A percentile compares a stretch with the other conserved stretches of the same genome.
These are phyloP conservation scores for Sapajus apella DNA, from an alignment of 2,113 vertebrate genomes.

Conservation along the genomic window DNA sequence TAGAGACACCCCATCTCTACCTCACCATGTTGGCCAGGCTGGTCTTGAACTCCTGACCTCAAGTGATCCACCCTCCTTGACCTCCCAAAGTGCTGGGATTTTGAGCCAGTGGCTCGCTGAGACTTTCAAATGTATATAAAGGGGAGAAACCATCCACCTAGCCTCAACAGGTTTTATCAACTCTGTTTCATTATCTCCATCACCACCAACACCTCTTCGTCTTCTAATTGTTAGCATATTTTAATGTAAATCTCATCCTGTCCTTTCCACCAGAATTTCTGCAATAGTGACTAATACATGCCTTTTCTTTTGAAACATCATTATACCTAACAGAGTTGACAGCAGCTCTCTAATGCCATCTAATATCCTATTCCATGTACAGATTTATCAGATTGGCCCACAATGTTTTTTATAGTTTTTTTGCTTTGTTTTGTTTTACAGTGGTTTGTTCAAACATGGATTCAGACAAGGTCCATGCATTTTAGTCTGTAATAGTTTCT, in stretches of 20 bases:
- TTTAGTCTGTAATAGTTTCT: conserved; percentile 20
- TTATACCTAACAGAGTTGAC: not conserved
- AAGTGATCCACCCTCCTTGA: no score
- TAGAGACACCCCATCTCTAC: no score
- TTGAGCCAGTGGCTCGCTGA: no score
- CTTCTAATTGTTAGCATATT: not conserved
- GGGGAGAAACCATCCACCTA: not conserved
- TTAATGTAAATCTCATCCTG: not conserved
- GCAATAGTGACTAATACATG: not conserved
- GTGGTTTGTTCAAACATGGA: not conserved
- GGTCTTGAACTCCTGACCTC: no score
- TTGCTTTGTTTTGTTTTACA: not conserved
- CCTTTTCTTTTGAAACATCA: not conserved
- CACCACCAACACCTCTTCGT: not conserved
- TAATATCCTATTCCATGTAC: not conserved
- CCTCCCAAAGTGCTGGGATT: no score
- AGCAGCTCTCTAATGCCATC: not conserved
- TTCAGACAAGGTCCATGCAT: not conserved
- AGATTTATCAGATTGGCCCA: not conserved
- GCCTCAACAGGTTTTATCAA: not conserved
- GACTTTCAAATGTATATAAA: not conserved
- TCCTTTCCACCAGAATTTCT: conserved; percentile 11
- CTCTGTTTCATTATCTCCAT: not conserved
- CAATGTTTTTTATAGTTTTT: not conserved
- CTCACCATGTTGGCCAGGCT: no score